phyloP scores from a whole-genome alignment of 1,140 invertebrate genomes.

The Pectinophora gossypiella region DNA sequence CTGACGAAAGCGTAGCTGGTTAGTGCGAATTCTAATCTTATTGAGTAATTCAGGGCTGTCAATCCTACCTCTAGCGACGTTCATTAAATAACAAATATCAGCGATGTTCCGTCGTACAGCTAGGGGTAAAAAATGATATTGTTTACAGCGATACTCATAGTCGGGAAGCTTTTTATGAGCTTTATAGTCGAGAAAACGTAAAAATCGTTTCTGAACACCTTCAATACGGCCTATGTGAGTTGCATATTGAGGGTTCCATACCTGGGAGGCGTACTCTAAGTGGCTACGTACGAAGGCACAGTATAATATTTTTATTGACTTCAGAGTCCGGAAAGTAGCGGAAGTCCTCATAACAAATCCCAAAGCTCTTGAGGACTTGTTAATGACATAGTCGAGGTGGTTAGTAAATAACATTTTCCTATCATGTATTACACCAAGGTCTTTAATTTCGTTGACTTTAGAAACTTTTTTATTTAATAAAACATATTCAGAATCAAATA shows the following conservation, averaged over 20 bases:
- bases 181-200: background rate
- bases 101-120: too few relatives aligned
- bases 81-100: too few relatives aligned
- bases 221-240: slow-evolving; percentile 8
- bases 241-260: slow-evolving; percentile 12
- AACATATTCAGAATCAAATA: background rate
- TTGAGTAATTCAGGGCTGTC: too few relatives aligned
- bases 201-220: background rate
- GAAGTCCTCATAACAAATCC: slow-evolving; percentile 9
- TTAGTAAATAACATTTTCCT: slow-evolving; percentile 7
- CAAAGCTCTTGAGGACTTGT: slow-evolving; percentile 7
- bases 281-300: slow-evolving; percentile 7
- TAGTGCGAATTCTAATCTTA: too few relatives aligned
- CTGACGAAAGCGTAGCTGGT: too few relatives aligned
- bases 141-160: too few relatives aligned
- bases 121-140: too few relatives aligned
- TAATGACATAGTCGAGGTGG: slow-evolving; percentile 13
- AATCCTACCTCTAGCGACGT: too few relatives aligned
- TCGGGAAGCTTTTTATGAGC: too few relatives aligned
- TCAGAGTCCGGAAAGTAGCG: slow-evolving; percentile 6
- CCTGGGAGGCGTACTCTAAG: slow-evolving; percentile 8
- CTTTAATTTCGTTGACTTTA: slow-evolving; percentile 1
- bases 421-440: slow-evolving; percentile 14
- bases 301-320: slow-evolving; percentile 8
- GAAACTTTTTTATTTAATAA: background rate